A percentile compares a stretch with the other conserved stretches of the same genome.
Evolutionary conservation across 2,797 vertebrate species (phyloP).

Genomic region (Psittacula derbiana): DNA sequence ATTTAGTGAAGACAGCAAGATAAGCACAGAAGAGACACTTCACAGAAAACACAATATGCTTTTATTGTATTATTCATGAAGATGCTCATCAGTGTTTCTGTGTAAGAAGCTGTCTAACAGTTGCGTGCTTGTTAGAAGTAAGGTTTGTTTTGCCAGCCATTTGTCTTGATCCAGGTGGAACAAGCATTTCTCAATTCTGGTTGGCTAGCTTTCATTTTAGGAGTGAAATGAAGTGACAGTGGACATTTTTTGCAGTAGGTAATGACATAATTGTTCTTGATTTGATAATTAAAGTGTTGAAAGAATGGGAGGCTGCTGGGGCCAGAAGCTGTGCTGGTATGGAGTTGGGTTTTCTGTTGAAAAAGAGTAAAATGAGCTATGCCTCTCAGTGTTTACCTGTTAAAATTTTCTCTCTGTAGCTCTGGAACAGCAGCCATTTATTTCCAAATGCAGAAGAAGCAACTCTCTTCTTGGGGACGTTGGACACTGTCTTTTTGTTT

Average conservation of each 20-base stretch:
- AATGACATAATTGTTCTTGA: neutral
- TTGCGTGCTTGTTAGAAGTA: neutral
- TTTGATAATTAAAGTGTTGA: neutral
- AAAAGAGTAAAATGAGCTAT: neutral
- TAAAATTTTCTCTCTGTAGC: slow-evolving; percentile 70
- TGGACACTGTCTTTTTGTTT: slow-evolving; percentile 96
- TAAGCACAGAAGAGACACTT: neutral
- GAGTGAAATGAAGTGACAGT: neutral
- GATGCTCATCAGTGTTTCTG: neutral
- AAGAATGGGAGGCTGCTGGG: neutral
- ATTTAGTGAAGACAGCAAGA: slow-evolving; percentile 21
- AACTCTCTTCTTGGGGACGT: slow-evolving; percentile 89
- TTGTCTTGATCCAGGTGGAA: neutral
- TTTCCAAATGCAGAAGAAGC: slow-evolving; percentile 85
- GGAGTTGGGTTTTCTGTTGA: neutral
- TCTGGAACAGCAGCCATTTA: slow-evolving; percentile 85
- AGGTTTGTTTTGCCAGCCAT: neutral
- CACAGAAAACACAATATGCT: neutral
- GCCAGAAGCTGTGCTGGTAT: neutral
- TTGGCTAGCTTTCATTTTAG: neutral
- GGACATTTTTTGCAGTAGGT: neutral
- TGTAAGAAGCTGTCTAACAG: neutral
- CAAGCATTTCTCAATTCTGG: neutral
- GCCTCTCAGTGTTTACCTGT: neutral
- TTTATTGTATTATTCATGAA: slow-evolving; percentile 57